Evolutionary conservation across 1,140 invertebrate species (phyloP).

Genomic region (Cydia fagiglandana): DNA sequence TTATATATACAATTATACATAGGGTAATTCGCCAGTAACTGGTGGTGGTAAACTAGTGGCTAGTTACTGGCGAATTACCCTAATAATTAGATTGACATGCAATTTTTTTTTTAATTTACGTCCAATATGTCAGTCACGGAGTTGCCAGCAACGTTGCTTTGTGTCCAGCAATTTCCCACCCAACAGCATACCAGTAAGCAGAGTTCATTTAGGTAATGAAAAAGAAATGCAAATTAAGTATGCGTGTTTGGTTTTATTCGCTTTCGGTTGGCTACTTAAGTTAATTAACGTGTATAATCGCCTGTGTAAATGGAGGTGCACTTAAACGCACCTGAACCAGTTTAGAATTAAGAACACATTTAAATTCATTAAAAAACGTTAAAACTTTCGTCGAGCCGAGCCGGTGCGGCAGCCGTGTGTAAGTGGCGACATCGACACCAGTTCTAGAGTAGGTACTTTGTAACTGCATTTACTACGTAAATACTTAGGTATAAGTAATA

Average conservation of each 20-base stretch:
- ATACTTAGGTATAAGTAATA: neutral
- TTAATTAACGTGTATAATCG: constrained; percentile 32
- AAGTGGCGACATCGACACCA: constrained; percentile 50
- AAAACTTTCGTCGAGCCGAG: constrained; percentile 61
- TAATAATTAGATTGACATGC: too few species aligned
- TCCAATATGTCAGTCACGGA: neutral
- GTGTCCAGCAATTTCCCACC: neutral
- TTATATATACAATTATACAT: too few species aligned
- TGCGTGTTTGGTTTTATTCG: constrained; percentile 30
- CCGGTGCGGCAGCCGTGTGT: constrained; percentile 47
- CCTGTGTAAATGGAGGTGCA: constrained; percentile 38
- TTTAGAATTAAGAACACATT: constrained; percentile 73
- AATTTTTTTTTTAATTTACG: too few species aligned
- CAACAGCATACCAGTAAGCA: neutral
- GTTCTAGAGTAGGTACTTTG: neutral
- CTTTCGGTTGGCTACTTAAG: constrained; percentile 31
- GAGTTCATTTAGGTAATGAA: constrained; percentile 11
- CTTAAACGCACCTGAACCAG: constrained; percentile 68
- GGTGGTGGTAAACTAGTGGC: too few species aligned
- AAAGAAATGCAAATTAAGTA: constrained; percentile 28
- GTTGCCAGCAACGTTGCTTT: neutral
- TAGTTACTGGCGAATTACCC: too few species aligned
- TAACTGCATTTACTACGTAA: constrained; percentile 13
- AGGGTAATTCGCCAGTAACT: too few species aligned
- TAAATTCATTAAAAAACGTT: constrained; percentile 74